Percentiles rank a stretch among this genome's conserved stretches.
Conservation (phyloP, 2,113 vertebrate species). For the Phylloscopus trochilus region DNA sequence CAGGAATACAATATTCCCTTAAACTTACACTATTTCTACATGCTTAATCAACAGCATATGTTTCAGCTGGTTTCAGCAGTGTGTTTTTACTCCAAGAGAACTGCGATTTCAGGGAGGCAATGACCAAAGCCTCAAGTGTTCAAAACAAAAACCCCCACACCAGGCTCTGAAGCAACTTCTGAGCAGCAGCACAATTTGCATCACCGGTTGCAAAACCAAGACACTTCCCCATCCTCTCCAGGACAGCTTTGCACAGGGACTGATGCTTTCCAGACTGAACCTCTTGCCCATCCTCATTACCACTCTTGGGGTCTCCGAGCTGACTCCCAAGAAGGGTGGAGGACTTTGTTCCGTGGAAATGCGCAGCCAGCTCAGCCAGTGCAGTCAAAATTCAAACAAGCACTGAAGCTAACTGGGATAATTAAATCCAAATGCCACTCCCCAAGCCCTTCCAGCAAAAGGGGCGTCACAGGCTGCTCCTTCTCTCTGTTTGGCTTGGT, state of each 20-base stretch:
- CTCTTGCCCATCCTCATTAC: constrained; percentile 19
- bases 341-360: constrained; percentile 47
- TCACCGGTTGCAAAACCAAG: background rate
- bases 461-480: background rate
- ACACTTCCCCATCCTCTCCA: background rate
- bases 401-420: background rate
- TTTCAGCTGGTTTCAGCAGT: background rate
- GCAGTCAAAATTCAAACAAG: constrained; percentile 17
- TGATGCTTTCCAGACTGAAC: constrained; percentile 22
- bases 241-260: background rate
- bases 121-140: background rate
- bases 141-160: constrained; percentile 2
- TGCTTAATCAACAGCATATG: background rate
- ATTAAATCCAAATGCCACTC: constrained; percentile 54
- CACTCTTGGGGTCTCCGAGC: constrained; percentile 24
- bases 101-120: background rate
- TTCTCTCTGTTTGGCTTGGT: background rate
- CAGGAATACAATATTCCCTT: background rate
- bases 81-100: background rate
- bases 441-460: background rate
- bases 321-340: constrained; percentile 60
- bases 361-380: constrained; percentile 25
- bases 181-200: constrained; percentile 4
- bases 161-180: background rate
- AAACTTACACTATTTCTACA: background rate